These are phyloP conservation scores for Andrena bucephala DNA, from an alignment of 2,888 invertebrate species.

Conservation along the genomic window DNA sequence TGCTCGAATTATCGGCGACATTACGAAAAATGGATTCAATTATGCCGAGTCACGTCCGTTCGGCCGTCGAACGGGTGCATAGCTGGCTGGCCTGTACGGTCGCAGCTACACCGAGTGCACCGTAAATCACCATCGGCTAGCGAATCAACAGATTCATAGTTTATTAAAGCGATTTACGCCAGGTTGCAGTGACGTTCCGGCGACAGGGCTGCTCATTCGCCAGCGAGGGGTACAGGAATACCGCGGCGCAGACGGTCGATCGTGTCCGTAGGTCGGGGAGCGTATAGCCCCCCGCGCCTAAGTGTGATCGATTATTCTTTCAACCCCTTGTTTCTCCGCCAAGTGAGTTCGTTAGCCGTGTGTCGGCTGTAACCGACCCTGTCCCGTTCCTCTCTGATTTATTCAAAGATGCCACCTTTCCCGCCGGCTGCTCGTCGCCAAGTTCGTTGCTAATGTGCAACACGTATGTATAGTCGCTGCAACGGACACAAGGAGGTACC, in stretches of 20 bases:
- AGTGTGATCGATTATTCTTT: slow-evolving; percentile 79
- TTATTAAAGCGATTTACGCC: slow-evolving; percentile 57
- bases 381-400: slow-evolving; percentile 58
- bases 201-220: slow-evolving; percentile 28
- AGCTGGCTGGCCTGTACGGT: neutral
- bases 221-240: slow-evolving; percentile 9
- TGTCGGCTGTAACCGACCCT: slow-evolving; percentile 41
- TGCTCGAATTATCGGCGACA: slow-evolving; percentile 11
- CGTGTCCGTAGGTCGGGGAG: slow-evolving; percentile 40
- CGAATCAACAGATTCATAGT: slow-evolving; percentile 51
- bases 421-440: slow-evolving; percentile 34
- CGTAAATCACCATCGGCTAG: slow-evolving; percentile 33
- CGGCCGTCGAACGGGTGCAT: slow-evolving; percentile 1
- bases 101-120: neutral
- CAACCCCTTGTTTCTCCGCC: slow-evolving; percentile 71
- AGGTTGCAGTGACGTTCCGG: slow-evolving; percentile 19
- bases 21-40: slow-evolving; percentile 54
- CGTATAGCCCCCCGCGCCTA: slow-evolving; percentile 54
- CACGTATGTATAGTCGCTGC: neutral
- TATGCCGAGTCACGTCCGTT: slow-evolving; percentile 45
- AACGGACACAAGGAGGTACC: neutral
- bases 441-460: slow-evolving; percentile 29
- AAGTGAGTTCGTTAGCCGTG: slow-evolving; percentile 71
- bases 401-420: slow-evolving; percentile 52
- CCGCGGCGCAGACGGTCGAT: slow-evolving; percentile 44